phyloP scores from a whole-genome alignment of 2,797 vertebrate species.

The Myripristis murdjan region DNA sequence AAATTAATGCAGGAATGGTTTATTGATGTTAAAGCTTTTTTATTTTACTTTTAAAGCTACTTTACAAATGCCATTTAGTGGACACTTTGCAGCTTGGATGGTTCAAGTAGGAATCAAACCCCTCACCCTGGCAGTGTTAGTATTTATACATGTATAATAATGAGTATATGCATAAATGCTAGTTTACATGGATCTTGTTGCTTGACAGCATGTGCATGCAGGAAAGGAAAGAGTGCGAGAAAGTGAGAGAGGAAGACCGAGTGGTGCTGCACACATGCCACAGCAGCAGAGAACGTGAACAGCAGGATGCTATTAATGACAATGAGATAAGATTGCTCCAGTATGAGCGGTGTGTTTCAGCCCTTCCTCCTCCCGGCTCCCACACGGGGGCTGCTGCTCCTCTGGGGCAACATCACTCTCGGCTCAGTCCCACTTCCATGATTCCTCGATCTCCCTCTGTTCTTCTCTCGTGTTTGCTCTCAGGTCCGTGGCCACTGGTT shows the following conservation, averaged over 20 bases:
- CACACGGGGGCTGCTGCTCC: slow-evolving; percentile 41
- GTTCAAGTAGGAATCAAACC: too few species aligned
- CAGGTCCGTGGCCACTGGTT: neutral
- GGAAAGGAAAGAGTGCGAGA: too few species aligned
- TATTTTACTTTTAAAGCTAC: too few species aligned
- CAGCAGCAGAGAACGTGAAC: slow-evolving; percentile 17
- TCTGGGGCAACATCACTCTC: slow-evolving; percentile 30
- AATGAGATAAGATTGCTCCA: slow-evolving; percentile 53
- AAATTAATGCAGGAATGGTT: too few species aligned
- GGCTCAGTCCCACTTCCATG: slow-evolving; percentile 16
- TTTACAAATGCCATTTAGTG: too few species aligned
- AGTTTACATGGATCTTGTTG: too few species aligned
- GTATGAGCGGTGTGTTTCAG: slow-evolving; percentile 29
- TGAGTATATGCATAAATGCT: too few species aligned
- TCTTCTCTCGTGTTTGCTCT: slow-evolving; percentile 3
- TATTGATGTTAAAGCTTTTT: too few species aligned
- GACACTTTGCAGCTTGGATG: too few species aligned
- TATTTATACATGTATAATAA: too few species aligned
- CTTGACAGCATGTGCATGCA: too few species aligned
- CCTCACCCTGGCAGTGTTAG: too few species aligned
- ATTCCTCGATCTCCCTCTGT: slow-evolving; percentile 7
- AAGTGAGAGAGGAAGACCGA: neutral
- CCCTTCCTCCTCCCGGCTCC: slow-evolving; percentile 37
- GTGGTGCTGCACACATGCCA: neutral
- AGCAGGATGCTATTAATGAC: slow-evolving; percentile 61